These are phyloP conservation scores for Caenorhabditis latens DNA, from an alignment of 1,140 invertebrate species.

Conservation along the genomic window DNA sequence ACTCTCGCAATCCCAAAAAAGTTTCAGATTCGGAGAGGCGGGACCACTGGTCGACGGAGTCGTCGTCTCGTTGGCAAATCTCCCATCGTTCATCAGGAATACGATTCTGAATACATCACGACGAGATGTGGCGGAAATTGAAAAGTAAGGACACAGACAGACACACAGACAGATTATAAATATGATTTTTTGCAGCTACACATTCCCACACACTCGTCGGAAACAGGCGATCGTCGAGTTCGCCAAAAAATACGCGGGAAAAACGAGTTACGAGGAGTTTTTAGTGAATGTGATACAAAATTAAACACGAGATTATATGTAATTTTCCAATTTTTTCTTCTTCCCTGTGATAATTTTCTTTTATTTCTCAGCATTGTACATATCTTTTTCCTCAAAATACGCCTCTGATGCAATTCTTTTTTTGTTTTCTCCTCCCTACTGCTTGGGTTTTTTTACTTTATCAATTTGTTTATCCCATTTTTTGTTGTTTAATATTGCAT, in stretches of 20 bases:
- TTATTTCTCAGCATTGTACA: background rate
- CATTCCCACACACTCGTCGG: constrained; percentile 49
- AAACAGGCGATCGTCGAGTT: constrained; percentile 61
- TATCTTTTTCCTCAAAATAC: no score
- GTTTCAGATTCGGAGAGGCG: constrained; percentile 60
- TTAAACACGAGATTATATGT: background rate
- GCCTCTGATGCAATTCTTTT: no score
- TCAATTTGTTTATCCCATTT: no score
- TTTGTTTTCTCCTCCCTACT: no score
- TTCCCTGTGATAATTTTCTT: background rate
- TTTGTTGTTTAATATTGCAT: no score
- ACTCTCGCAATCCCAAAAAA: background rate
- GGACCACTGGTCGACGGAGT: constrained; percentile 64
- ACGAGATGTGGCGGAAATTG: constrained; percentile 66
- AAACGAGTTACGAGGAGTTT: constrained; percentile 61
- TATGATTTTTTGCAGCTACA: constrained; percentile 47
- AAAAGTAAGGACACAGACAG: constrained; percentile 52
- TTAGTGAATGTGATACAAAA: constrained; percentile 39
- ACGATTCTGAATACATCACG: constrained; percentile 66
- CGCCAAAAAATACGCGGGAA: constrained; percentile 59
- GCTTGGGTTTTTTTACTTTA: no score
- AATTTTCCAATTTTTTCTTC: background rate
- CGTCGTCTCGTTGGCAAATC: constrained; percentile 63
- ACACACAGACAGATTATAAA: background rate
- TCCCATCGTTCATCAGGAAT: constrained; percentile 63